Conservation (phyloP, 2,113 vertebrate genomes). For the Crypturellus undulatus region DNA sequence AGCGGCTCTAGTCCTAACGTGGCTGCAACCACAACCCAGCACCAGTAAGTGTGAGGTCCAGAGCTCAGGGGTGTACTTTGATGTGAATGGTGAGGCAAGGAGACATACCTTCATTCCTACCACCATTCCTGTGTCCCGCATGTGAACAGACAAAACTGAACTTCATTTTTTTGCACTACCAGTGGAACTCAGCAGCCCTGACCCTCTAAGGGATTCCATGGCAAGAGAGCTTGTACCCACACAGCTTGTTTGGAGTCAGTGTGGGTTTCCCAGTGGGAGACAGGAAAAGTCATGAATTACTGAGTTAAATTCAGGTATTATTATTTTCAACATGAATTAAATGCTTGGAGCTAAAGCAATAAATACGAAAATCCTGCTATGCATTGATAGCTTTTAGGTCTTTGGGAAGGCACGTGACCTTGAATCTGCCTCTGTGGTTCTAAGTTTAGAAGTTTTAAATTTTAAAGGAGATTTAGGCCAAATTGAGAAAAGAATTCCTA, state of each 20-base stretch:
- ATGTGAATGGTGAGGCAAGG: neutral
- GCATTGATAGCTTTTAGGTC: slow-evolving; percentile 34
- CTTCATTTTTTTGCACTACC: neutral
- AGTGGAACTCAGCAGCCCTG: neutral
- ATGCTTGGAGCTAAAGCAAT: slow-evolving; percentile 55
- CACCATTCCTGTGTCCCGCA: neutral
- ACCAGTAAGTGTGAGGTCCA: neutral
- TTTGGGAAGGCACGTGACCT: slow-evolving; percentile 34
- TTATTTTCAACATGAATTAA: slow-evolving; percentile 52
- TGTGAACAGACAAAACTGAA: neutral
- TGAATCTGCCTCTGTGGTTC: neutral
- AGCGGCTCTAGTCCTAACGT: neutral
- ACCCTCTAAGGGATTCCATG: neutral
- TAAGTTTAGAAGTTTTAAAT: slow-evolving; percentile 20
- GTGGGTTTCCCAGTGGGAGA: slow-evolving; percentile 44
- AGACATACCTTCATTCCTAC: neutral
- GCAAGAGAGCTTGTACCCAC: neutral
- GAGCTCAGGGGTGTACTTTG: neutral
- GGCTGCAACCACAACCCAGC: neutral
- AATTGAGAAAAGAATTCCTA: neutral
- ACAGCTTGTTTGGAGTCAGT: slow-evolving; percentile 29
- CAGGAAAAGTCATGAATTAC: slow-evolving; percentile 53
- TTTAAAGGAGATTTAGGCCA: slow-evolving; percentile 46
- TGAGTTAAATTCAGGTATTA: slow-evolving; percentile 48
- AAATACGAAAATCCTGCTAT: slow-evolving; percentile 44